phyloP scores from a whole-genome alignment of 2,797 vertebrate species.

The Pempheris klunzingeri region DNA sequence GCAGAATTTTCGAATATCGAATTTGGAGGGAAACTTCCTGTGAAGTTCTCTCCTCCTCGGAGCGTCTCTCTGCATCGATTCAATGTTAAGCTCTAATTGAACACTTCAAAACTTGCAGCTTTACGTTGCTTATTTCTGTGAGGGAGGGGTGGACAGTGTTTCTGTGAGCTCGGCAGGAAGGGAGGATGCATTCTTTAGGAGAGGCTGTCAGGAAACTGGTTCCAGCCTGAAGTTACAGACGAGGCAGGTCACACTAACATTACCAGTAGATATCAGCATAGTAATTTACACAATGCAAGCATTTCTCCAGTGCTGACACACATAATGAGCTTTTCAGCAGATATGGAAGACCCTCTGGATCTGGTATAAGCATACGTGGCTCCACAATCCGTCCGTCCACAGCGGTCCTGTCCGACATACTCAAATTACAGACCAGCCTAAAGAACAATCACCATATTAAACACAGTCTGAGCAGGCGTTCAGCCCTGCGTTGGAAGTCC shows the following conservation, averaged over 20 bases:
- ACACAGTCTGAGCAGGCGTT: too few species aligned
- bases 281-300: background rate
- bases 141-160: conserved; percentile 3
- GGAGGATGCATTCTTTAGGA: conserved; percentile 30
- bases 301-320: background rate
- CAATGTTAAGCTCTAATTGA: background rate
- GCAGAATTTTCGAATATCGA: too few species aligned
- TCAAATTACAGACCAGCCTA: too few species aligned
- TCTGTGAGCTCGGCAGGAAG: conserved; percentile 38
- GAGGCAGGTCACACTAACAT: background rate
- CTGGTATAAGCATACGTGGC: too few species aligned
- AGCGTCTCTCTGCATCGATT: background rate
- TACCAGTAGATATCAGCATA: background rate
- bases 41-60: too few species aligned
- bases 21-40: background rate
- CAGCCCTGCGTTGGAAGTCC: too few species aligned
- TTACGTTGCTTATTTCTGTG: background rate
- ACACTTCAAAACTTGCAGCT: background rate
- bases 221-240: background rate
- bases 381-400: too few species aligned
- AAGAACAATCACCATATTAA: too few species aligned
- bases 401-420: too few species aligned
- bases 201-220: conserved; percentile 16
- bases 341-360: too few species aligned
- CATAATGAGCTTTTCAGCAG: background rate